phyloP scores from a whole-genome alignment of 1,140 invertebrate genomes.

The Lamellibrachia luymesi region DNA sequence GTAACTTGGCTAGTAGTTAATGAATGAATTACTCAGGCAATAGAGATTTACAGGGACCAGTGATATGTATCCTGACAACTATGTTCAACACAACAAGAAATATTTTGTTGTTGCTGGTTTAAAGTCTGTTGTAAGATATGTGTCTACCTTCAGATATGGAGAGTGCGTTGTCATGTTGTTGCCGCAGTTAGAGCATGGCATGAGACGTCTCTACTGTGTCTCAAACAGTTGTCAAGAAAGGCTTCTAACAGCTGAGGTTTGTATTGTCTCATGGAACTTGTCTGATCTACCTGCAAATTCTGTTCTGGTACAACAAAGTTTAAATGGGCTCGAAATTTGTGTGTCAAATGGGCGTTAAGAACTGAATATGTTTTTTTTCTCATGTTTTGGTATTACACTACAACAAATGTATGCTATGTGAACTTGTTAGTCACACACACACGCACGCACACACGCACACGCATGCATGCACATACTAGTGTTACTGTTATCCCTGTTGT shows the following conservation, averaged over 20 bases:
- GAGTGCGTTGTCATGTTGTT: background rate
- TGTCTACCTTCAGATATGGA: background rate
- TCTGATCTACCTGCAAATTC: background rate
- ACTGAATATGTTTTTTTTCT: background rate
- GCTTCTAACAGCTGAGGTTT: slow-evolving; percentile 11
- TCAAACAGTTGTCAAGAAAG: background rate
- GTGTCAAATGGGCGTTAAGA: background rate
- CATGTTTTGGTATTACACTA: background rate
- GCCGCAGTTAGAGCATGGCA: slow-evolving; percentile 7
- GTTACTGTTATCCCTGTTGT: background rate
- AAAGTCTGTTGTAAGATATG: background rate
- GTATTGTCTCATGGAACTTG: background rate
- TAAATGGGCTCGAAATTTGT: too few relatives aligned
- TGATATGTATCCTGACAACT: too few relatives aligned
- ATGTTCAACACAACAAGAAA: too few relatives aligned
- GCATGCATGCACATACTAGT: background rate
- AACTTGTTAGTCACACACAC: background rate
- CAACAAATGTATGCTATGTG: background rate
- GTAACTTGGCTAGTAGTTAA: too few relatives aligned
- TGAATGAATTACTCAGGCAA: too few relatives aligned
- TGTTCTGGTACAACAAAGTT: background rate
- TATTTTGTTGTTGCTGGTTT: too few relatives aligned
- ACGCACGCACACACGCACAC: background rate
- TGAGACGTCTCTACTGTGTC: background rate
- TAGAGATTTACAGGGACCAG: too few relatives aligned